Base-by-base conservation (phyloP, 2,113 vertebrate species). In the Callorhinus ursinus region DNA sequence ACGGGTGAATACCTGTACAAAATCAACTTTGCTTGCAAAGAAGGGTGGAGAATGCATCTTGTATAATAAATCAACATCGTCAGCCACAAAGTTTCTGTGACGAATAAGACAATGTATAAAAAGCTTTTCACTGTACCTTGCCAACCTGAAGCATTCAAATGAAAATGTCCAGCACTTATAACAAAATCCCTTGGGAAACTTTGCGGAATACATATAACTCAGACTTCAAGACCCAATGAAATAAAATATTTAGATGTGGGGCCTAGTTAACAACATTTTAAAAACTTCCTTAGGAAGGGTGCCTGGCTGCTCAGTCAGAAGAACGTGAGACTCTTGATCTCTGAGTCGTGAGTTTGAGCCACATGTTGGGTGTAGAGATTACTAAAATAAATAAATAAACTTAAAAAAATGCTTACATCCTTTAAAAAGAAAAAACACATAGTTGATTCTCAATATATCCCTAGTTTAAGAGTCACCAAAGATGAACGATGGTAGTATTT, bases 401-500 rank as follows among this genome's bases (percentile, higher is more conserved):
- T 18, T 67, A n/a, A 67, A 67, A 67, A 69, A n/a, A 69, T 19
- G 33, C 71, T 46, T 42, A 15, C 24, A 76, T 76, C 24, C 26
- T 49, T 49, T 76, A 76, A 76, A 76, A 76, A 28, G 13, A 28
- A 46, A 13, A 49, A 46, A 39, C 33, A n/a, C 67, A 26, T 26
- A 28, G 46, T 67, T 91, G n/a, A 89, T 80, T 90, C 24, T 87
- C 33, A 63, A 18, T 94, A 51, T 65, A 65, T 69, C 69, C 53
- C 51, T 95, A 65, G 59, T 88, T 76, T 96, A 92, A 82, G 42
- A 91, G 94, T 94, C 61, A 86, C 21, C 59, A 72, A 67, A 95
- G 51, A 96, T 33, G 53, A 72, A 87, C 26, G 46, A 88, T 13
- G 76, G n/a, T 39, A 97, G 14, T 67, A 95, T 87, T 95, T 95